These are phyloP conservation scores for Synaphobranchus kaupii DNA, from an alignment of 2,797 vertebrate species.

Conservation along the genomic window DNA sequence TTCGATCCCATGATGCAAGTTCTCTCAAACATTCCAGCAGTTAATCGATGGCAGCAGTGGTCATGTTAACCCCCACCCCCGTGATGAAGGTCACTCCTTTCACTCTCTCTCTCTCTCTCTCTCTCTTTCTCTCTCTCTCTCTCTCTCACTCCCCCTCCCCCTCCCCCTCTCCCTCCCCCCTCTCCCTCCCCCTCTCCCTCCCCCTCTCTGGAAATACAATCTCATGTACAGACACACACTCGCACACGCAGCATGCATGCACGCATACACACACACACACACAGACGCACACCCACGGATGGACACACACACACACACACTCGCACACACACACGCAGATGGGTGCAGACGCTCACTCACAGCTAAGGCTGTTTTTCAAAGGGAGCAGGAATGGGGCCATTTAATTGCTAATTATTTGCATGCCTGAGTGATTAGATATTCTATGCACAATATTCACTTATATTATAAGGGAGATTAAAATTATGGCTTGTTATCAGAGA, in stretches of 20 bases:
- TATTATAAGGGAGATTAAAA: conserved; percentile 8
- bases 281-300: too few species aligned
- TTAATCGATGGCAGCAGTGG: background rate
- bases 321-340: background rate
- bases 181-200: background rate
- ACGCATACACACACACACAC: background rate
- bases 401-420: background rate
- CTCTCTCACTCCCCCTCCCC: too few species aligned
- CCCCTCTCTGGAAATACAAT: background rate
- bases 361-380: background rate
- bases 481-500: background rate
- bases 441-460: background rate
- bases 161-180: background rate
- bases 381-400: background rate
- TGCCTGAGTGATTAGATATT: conserved; percentile 13
- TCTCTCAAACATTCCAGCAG: background rate
- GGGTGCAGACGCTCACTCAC: background rate
- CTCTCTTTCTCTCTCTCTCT: background rate
- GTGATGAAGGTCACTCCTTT: background rate
- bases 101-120: background rate
- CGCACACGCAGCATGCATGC: background rate
- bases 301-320: background rate
- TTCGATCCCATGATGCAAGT: background rate
- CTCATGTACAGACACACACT: background rate
- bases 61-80: background rate